Percentiles rank a stretch among this genome's conserved stretches.
Evolutionary conservation across 2,888 invertebrate genomes (phyloP).

Genomic region (Disparrhopalites patrizii): DNA sequence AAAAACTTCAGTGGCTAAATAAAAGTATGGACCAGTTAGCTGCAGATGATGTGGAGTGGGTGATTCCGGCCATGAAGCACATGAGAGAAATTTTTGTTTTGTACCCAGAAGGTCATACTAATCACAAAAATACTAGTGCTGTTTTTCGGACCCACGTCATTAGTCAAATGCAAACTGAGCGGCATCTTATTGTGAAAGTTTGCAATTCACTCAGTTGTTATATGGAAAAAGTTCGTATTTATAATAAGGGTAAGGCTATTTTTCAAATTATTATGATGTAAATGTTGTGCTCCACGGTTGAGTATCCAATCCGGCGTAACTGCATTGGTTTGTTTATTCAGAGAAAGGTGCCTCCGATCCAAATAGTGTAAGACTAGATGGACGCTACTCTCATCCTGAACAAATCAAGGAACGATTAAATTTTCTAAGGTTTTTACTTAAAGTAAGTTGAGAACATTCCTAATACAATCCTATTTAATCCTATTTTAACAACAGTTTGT

Average conservation of each 20-base stretch:
- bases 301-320: background rate
- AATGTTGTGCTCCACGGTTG: background rate
- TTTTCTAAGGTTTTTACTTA: slow-evolving; percentile 84
- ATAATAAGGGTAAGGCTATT: slow-evolving; percentile 56
- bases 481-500: background rate
- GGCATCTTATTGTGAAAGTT: slow-evolving; percentile 46
- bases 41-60: slow-evolving; percentile 74
- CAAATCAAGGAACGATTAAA: slow-evolving; percentile 92
- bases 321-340: slow-evolving; percentile 50
- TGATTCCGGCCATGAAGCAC: slow-evolving; percentile 87
- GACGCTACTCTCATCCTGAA: slow-evolving; percentile 82
- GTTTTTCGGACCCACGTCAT: slow-evolving; percentile 41
- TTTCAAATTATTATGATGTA: background rate
- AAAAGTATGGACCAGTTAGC: slow-evolving; percentile 94
- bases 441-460: slow-evolving; percentile 53
- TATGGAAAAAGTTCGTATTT: slow-evolving; percentile 76
- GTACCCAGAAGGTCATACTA: slow-evolving; percentile 76
- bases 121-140: slow-evolving; percentile 49
- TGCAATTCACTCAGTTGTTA: slow-evolving; percentile 55
- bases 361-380: slow-evolving; percentile 73
- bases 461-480: background rate
- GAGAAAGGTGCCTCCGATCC: slow-evolving; percentile 75
- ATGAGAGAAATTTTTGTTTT: slow-evolving; percentile 92
- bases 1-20: slow-evolving; percentile 92
- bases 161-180: slow-evolving; percentile 42